A percentile compares a stretch with the other conserved stretches of the same genome.
Evolutionary conservation across 2,888 invertebrate species (phyloP).

Genomic region (Gymnosoma rotundatum): DNA sequence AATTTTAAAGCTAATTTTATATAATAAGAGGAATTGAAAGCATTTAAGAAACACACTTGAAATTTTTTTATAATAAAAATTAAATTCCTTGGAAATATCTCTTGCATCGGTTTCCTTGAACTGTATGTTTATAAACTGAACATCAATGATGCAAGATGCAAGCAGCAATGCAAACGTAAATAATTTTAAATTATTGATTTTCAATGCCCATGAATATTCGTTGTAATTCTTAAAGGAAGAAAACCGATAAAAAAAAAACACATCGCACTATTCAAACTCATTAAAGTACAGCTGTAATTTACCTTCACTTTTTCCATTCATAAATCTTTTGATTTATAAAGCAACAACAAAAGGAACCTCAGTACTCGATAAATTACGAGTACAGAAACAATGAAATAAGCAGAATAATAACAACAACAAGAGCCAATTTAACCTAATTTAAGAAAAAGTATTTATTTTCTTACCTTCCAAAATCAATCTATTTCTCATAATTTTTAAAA

Average conservation of each 20-base stretch:
- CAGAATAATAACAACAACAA: slow-evolving; percentile 6
- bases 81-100: not conserved
- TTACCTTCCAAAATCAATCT: slow-evolving; percentile 62
- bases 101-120: slow-evolving; percentile 8
- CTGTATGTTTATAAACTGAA: slow-evolving; percentile 2
- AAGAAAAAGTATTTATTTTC: slow-evolving; percentile 19
- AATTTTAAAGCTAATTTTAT: too few species aligned
- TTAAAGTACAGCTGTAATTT: slow-evolving; percentile 56
- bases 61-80: not conserved
- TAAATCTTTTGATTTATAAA: slow-evolving; percentile 33
- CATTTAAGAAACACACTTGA: too few species aligned
- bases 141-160: not conserved
- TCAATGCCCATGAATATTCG: slow-evolving; percentile 26
- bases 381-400: not conserved
- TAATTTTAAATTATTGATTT: slow-evolving; percentile 53
- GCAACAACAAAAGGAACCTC: not conserved
- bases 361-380: slow-evolving; percentile 4
- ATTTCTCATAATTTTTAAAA: slow-evolving; percentile 56
- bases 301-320: slow-evolving; percentile 52
- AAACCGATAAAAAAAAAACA: slow-evolving; percentile 8
- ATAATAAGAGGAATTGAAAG: too few species aligned
- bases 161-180: slow-evolving; percentile 15
- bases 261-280: slow-evolving; percentile 22
- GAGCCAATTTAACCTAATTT: slow-evolving; percentile 61
- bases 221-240: not conserved